phyloP scores from a whole-genome alignment of 1,140 invertebrate species.

The Aphelenchoides avenae region DNA sequence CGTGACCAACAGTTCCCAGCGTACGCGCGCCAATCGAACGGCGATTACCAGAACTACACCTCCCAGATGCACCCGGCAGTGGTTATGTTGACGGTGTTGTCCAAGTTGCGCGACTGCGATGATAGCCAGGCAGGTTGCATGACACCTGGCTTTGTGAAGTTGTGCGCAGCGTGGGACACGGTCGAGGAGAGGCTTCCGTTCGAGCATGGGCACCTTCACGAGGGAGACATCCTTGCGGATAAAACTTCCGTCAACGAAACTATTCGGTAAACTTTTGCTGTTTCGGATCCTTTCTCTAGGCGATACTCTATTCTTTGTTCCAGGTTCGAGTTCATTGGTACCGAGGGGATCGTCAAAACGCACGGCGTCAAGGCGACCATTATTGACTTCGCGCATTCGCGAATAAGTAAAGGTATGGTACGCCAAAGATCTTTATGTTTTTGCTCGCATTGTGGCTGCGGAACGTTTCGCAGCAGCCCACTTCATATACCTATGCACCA shows the following conservation, averaged over 20 bases:
- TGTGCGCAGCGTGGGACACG: conserved; percentile 76
- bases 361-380: conserved; percentile 69
- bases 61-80: too few relatives aligned
- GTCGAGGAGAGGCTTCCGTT: conserved; percentile 76
- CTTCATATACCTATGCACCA: background rate
- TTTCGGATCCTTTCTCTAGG: too few relatives aligned
- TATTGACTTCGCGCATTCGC: conserved; percentile 87
- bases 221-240: conserved; percentile 80
- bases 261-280: background rate
- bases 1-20: background rate
- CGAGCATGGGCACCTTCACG: conserved; percentile 86
- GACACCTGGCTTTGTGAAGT: conserved; percentile 65
- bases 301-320: conserved; percentile 15
- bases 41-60: too few relatives aligned
- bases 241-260: conserved; percentile 25
- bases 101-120: too few relatives aligned
- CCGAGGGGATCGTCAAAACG: conserved; percentile 61
- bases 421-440: conserved; percentile 7
- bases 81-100: too few relatives aligned
- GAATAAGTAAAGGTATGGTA: conserved; percentile 66
- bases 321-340: conserved; percentile 63
- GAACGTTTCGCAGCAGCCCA: background rate
- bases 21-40: background rate
- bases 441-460: background rate
- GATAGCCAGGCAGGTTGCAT: too few relatives aligned